Conservation (phyloP, 2,888 invertebrate genomes). For the Drosophila sordidula region DNA sequence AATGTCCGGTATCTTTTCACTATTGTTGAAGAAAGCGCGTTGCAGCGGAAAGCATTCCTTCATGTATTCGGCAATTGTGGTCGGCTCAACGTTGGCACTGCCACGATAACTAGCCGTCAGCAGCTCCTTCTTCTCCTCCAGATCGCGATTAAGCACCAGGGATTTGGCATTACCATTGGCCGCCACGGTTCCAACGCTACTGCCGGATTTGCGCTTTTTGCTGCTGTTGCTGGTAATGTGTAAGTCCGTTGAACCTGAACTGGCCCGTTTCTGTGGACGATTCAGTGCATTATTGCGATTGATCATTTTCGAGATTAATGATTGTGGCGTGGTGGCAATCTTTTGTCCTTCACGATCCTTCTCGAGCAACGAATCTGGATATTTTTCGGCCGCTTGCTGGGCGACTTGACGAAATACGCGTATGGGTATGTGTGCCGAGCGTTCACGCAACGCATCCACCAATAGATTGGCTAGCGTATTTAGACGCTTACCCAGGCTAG, state of each 20-base stretch:
- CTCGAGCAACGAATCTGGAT: conserved; percentile 69
- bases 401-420: conserved; percentile 73
- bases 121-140: conserved; percentile 70
- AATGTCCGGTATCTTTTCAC: conserved; percentile 72
- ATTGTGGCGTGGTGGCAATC: conserved; percentile 72
- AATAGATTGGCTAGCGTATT: conserved; percentile 70
- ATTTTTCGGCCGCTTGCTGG: conserved; percentile 72
- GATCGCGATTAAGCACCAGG: conserved; percentile 52
- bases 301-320: conserved; percentile 73
- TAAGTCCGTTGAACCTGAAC: conserved; percentile 56
- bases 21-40: conserved; percentile 72
- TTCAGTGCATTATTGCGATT: conserved; percentile 72
- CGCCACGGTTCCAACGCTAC: conserved; percentile 7
- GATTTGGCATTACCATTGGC: conserved; percentile 67
- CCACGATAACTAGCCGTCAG: conserved; percentile 69
- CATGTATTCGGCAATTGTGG: conserved; percentile 64
- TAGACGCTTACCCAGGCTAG: conserved; percentile 63
- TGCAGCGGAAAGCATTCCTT: conserved; percentile 75
- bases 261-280: conserved; percentile 68
- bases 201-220: conserved; percentile 63
- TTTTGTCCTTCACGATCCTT: conserved; percentile 76
- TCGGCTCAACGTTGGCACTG: conserved; percentile 47
- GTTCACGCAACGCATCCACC: conserved; percentile 68
- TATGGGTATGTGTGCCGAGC: conserved; percentile 63
- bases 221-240: conserved; percentile 51